A percentile compares a stretch with the other conserved stretches of the same genome.
Conservation (phyloP, 2,797 vertebrate species). For the Darevskia mixta region DNA sequence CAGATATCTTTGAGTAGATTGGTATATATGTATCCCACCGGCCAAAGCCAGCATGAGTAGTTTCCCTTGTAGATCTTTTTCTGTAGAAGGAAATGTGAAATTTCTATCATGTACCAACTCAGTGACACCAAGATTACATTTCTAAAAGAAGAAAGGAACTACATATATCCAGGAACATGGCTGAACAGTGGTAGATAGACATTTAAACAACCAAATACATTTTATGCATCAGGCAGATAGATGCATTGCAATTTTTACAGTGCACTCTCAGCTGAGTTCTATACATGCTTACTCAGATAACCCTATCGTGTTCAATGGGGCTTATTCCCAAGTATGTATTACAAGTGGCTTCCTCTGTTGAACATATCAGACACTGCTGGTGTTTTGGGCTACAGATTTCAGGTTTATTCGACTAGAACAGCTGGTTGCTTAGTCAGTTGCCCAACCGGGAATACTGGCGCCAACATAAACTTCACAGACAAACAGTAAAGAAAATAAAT, state of each 20-base stretch:
- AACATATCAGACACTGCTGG: slow-evolving; percentile 7
- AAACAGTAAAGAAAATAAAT: slow-evolving; percentile 47
- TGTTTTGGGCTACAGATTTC: slow-evolving; percentile 19
- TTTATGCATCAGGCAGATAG: background rate
- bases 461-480: slow-evolving; percentile 43
- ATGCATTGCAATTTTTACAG: background rate
- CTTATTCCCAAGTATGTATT: background rate
- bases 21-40: slow-evolving; percentile 57
- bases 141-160: background rate
- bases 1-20: slow-evolving; percentile 68
- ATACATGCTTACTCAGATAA: background rate
- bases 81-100: slow-evolving; percentile 51
- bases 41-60: slow-evolving; percentile 54
- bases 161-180: background rate
- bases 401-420: slow-evolving; percentile 33
- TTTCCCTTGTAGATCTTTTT: slow-evolving; percentile 2
- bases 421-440: background rate
- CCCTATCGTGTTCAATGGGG: background rate
- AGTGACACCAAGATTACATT: background rate
- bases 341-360: background rate
- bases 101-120: slow-evolving; percentile 3
- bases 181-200: background rate
- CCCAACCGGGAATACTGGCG: slow-evolving; percentile 25
- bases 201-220: background rate
- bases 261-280: background rate